Conservation (phyloP, 2,113 vertebrate species). For the Tiliqua scincoides region DNA sequence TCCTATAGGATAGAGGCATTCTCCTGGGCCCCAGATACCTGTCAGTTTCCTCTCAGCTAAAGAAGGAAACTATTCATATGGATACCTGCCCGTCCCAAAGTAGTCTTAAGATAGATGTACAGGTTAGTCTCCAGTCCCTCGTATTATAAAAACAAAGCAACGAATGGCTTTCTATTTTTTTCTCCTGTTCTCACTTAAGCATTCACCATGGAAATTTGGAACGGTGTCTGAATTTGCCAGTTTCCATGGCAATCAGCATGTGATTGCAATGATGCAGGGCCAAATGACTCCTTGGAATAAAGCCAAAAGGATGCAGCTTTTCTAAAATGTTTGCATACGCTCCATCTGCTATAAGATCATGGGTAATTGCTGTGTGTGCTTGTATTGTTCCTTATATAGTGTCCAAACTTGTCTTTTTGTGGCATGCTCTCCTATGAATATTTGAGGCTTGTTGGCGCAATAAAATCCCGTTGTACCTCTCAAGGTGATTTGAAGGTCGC, state of each 20-base stretch:
- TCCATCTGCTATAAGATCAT: background rate
- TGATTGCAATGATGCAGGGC: background rate
- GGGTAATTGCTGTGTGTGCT: background rate
- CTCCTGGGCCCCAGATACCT: background rate
- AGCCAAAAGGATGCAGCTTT: background rate
- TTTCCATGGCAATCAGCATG: slow-evolving; percentile 30
- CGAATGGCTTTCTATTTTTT: background rate
- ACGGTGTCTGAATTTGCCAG: background rate
- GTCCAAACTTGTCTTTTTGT: background rate
- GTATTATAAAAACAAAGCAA: background rate
- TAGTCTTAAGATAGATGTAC: background rate
- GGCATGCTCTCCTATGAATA: too few relatives aligned
- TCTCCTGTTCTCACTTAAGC: background rate
- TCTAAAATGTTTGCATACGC: background rate
- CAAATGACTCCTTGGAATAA: slow-evolving; percentile 20
- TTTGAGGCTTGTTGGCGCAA: background rate
- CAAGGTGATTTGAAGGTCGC: background rate
- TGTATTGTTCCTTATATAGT: background rate
- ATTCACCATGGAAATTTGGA: slow-evolving; percentile 23
- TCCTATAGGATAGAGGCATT: too few relatives aligned
- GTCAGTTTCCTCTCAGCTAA: background rate
- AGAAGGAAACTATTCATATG: background rate
- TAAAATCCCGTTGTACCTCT: background rate
- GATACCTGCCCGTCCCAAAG: background rate
- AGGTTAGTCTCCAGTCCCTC: background rate